These are phyloP conservation scores for Dendrolimus houi DNA, from an alignment of 2,888 invertebrate species.

Conservation along the genomic window DNA sequence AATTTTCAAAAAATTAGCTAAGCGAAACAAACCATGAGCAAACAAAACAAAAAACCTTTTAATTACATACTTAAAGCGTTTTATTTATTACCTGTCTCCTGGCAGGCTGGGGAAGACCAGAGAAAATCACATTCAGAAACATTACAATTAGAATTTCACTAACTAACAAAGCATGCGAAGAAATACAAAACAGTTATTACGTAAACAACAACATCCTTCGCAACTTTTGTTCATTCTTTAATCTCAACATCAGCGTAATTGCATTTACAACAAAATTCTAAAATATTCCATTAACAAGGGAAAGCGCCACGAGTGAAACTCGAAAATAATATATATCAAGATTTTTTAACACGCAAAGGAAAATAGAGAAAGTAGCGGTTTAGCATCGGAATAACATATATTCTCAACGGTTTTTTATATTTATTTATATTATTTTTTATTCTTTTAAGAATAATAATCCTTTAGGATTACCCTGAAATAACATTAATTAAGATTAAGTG, in stretches of 20 bases:
- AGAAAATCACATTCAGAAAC: constrained; percentile 76
- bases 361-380: constrained; percentile 52
- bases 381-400: constrained; percentile 4
- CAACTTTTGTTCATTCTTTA: constrained; percentile 22
- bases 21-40: constrained; percentile 15
- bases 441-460: too few relatives aligned
- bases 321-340: constrained; percentile 59
- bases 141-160: constrained; percentile 64
- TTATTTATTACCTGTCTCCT: constrained; percentile 69
- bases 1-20: not conserved
- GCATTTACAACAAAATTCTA: constrained; percentile 56
- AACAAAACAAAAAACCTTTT: constrained; percentile 14
- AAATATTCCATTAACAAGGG: constrained; percentile 64
- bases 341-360: constrained; percentile 71
- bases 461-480: too few relatives aligned
- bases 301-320: constrained; percentile 65
- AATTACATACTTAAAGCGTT: too few relatives aligned
- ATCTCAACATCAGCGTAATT: constrained; percentile 45
- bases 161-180: constrained; percentile 58
- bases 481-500: too few relatives aligned
- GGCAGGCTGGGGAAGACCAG: constrained; percentile 76
- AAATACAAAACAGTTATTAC: constrained; percentile 26
- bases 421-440: too few relatives aligned
- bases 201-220: constrained; percentile 37
- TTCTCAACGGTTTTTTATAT: too few relatives aligned